These are phyloP conservation scores for Minunthozetes semirufus DNA, from an alignment of 2,888 invertebrate genomes.

Conservation along the genomic window DNA sequence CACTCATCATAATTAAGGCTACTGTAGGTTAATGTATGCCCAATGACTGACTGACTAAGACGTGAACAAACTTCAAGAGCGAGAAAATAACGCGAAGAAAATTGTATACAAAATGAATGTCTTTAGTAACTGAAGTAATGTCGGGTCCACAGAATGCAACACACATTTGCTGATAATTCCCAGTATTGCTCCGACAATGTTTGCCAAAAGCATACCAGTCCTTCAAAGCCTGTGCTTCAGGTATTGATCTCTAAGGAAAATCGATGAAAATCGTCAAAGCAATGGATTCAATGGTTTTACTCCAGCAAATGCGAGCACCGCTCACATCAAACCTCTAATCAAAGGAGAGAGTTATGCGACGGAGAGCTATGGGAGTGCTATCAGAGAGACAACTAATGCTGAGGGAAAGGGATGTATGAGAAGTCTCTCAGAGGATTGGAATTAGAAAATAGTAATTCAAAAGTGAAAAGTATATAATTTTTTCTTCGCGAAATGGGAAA, in stretches of 20 bases:
- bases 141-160: constrained; percentile 7
- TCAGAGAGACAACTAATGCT: no score
- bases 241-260: not conserved
- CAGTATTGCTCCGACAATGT: no score
- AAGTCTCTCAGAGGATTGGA: no score
- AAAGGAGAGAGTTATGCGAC: constrained; percentile 24
- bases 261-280: not conserved
- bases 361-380: not conserved
- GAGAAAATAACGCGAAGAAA: not conserved
- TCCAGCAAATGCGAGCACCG: constrained; percentile 17
- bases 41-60: not conserved
- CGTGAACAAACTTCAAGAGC: constrained; percentile 1
- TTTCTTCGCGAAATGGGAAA: not conserved
- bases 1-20: not conserved
- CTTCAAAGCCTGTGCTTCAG: not conserved
- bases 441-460: no score
- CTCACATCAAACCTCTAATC: constrained; percentile 6
- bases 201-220: not conserved
- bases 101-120: constrained; percentile 1
- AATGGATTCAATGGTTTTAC: not conserved
- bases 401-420: no score
- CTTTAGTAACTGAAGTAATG: not conserved
- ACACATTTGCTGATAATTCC: not conserved
- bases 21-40: not conserved
- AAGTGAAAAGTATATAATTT: not conserved